Base-by-base conservation (phyloP, 1,140 invertebrate species). In the Drosophila nasuta region DNA sequence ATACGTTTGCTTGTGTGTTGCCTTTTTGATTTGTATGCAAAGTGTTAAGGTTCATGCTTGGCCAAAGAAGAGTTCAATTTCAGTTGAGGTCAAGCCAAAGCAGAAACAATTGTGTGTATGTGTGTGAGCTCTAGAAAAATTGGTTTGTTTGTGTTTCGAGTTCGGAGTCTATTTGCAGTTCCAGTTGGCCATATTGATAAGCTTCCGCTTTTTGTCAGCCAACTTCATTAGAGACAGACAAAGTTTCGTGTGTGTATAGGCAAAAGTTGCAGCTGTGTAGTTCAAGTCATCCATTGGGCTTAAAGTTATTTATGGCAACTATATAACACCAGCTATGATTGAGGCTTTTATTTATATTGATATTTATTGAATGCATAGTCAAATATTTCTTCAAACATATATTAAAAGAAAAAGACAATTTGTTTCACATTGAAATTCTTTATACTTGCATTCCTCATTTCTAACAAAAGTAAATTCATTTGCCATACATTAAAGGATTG, bases 11-110 rank as follows among this genome's bases (percentile, higher is more conserved):
- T 15, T 13, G 13, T 35, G 30, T 62, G 51, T 33, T 64, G 62
- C 79, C 75, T 71, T 70, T 79, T 77, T 88, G 83, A 88, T 88
- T 88, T 88, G 83, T 88, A 88, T 88, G 85, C 83, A 88, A 89
- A 88, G 83, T 88, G 85, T 79, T 69, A 76, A 51, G 75, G 65
- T 71, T 83, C 81, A 72, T 68, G 77, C 68, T 63, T 49, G 62
- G 62, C 65, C 59, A 35, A 46, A 66, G 41, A 56, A 54, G 66
- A 87, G 82, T 86, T 86, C 82, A 76, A 82, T 86, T 88, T 82
- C 83, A 79, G 71, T 46, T 63, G 64, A 59, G 81, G 59, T 82
- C 67, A 43, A 41, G 20, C 28, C 41, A 30, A n/a, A 20, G 11
- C 43, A 60, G 7, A 13, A 41, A 41, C 54, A 57, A 57, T 38